Percentiles rank a stretch among this genome's conserved stretches.
phyloP scores from a whole-genome alignment of 1,140 invertebrate species.

The Drosophila burlai region DNA sequence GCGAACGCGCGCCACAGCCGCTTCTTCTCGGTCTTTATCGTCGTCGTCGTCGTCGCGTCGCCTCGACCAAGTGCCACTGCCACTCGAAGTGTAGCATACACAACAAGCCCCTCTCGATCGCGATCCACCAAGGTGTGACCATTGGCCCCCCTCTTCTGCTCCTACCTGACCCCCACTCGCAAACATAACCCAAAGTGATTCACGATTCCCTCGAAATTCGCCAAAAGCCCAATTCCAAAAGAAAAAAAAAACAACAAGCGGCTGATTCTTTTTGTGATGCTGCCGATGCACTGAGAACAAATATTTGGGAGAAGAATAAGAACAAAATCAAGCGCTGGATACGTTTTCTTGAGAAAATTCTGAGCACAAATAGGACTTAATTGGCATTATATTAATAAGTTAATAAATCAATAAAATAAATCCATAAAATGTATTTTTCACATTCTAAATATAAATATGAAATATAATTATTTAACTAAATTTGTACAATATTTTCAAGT shows the following conservation, averaged over 20 bases:
- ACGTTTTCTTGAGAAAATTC: no score
- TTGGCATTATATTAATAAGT: neutral
- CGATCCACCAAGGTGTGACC: constrained; percentile 47
- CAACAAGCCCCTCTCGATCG: constrained; percentile 20
- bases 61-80: constrained; percentile 4
- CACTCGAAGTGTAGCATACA: constrained; percentile 3
- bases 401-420: no score
- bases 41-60: constrained; percentile 18
- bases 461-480: neutral
- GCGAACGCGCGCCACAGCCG: constrained; percentile 52
- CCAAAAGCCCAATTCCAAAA: constrained; percentile 9
- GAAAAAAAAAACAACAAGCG: neutral
- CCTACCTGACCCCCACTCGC: constrained; percentile 24
- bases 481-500: neutral
- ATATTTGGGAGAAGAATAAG: no score
- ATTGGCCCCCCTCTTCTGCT: constrained; percentile 12
- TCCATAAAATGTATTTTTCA: neutral
- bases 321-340: no score
- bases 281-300: neutral
- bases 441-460: neutral
- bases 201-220: constrained; percentile 39
- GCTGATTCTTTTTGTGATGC: constrained; percentile 11
- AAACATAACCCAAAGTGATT: constrained; percentile 30
- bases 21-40: constrained; percentile 33
- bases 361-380: no score